A percentile compares a stretch with the other conserved stretches of the same genome.
phyloP scores from a whole-genome alignment of 2,888 invertebrate genomes.

The Bombylius discolor region DNA sequence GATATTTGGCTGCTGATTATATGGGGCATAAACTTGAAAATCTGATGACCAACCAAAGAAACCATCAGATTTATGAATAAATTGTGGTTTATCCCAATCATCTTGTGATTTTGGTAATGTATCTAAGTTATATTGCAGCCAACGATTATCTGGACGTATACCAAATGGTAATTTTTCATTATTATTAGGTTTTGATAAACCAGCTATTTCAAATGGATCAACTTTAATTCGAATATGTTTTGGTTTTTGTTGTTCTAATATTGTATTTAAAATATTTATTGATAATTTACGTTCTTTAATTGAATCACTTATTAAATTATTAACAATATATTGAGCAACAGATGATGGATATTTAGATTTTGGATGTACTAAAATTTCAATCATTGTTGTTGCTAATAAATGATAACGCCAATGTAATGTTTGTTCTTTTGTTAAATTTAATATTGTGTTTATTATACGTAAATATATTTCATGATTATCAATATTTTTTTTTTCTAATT shows the following conservation, averaged over 20 bases:
- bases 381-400: constrained; percentile 58
- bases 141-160: constrained; percentile 55
- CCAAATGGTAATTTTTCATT: constrained; percentile 31
- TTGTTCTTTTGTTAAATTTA: constrained; percentile 12
- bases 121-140: constrained; percentile 56
- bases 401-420: constrained; percentile 71
- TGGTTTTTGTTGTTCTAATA: constrained; percentile 60
- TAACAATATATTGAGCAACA: constrained; percentile 50
- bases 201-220: constrained; percentile 42
- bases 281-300: constrained; percentile 64
- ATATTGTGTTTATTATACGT: constrained; percentile 39
- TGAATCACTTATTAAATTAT: constrained; percentile 61
- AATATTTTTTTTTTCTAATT: constrained; percentile 34
- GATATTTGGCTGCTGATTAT: constrained; percentile 48
- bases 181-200: constrained; percentile 24
- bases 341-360: constrained; percentile 51
- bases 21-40: constrained; percentile 52
- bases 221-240: constrained; percentile 46
- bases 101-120: constrained; percentile 47
- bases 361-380: constrained; percentile 57
- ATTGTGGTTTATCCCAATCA: constrained; percentile 61
- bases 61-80: constrained; percentile 47
- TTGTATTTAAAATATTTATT: constrained; percentile 45
- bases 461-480: constrained; percentile 41
- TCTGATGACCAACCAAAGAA: constrained; percentile 43